phyloP scores from a whole-genome alignment of 2,888 invertebrate genomes.

The Melipona bicolor region DNA sequence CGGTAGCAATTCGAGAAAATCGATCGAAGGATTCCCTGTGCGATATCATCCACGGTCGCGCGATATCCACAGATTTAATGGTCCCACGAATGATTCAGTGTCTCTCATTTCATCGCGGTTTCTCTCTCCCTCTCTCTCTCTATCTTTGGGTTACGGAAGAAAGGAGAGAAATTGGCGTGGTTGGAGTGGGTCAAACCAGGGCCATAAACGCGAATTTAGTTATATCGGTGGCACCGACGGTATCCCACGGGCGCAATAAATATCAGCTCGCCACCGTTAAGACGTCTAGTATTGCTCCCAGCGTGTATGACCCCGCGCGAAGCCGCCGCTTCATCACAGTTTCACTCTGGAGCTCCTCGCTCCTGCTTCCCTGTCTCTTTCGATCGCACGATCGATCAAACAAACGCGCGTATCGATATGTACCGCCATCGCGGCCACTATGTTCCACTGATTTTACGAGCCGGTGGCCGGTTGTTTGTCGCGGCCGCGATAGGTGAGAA shows the following conservation, averaged over 20 bases:
- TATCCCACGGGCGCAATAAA: conserved; percentile 79
- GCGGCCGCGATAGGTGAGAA: background rate
- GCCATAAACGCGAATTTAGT: conserved; percentile 79
- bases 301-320: conserved; percentile 47
- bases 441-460: conserved; percentile 56
- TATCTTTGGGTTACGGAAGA: conserved; percentile 19
- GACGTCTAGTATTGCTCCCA: conserved; percentile 72
- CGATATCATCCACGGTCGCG: background rate
- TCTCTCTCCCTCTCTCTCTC: background rate
- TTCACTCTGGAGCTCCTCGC: conserved; percentile 1
- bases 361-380: conserved; percentile 24
- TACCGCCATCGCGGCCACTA: conserved; percentile 51
- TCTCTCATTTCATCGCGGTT: conserved; percentile 27
- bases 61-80: conserved; percentile 64
- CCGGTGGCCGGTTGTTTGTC: conserved; percentile 8
- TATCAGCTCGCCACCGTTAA: conserved; percentile 73
- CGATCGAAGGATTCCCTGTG: conserved; percentile 28
- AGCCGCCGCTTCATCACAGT: conserved; percentile 68
- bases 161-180: conserved; percentile 48
- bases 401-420: conserved; percentile 65
- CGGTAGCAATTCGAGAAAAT: conserved; percentile 14
- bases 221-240: conserved; percentile 73
- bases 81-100: conserved; percentile 58
- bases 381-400: conserved; percentile 65
- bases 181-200: conserved; percentile 40